A percentile compares a stretch with the other conserved stretches of the same genome.
Conservation (phyloP, 2,888 invertebrate species). For the Leucophenga montana region DNA sequence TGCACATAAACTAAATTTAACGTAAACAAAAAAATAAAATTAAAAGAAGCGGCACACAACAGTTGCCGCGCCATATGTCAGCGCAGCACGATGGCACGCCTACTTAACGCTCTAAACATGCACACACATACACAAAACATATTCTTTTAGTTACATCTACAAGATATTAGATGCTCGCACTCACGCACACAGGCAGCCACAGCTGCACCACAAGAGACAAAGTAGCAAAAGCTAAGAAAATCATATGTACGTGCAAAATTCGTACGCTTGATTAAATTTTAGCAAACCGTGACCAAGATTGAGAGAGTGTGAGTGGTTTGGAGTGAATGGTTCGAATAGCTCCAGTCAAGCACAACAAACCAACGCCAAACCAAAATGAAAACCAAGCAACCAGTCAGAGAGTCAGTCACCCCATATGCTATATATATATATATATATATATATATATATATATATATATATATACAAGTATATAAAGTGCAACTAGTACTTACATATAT, state of each 20-base stretch:
- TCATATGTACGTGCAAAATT: conserved; percentile 61
- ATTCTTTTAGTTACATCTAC: conserved; percentile 48
- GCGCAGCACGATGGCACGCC: neutral
- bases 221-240: conserved; percentile 38
- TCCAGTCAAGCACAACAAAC: conserved; percentile 31
- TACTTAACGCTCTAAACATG: neutral
- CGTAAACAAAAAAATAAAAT: no score
- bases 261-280: conserved; percentile 66
- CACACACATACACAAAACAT: conserved; percentile 28
- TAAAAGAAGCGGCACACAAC: conserved; percentile 6
- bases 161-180: conserved; percentile 45
- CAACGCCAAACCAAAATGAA: no score
- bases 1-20: neutral
- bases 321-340: conserved; percentile 12
- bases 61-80: neutral
- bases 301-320: neutral
- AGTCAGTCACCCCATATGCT: neutral
- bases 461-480: no score
- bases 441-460: no score
- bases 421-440: no score
- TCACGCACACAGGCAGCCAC: conserved; percentile 27
- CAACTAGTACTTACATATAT: conserved; percentile 7
- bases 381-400: neutral
- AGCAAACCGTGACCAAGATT: conserved; percentile 38
- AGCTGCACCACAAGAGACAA: conserved; percentile 17